Conservation (phyloP, 2,888 invertebrate species). For the Glaucopsyche alexis region DNA sequence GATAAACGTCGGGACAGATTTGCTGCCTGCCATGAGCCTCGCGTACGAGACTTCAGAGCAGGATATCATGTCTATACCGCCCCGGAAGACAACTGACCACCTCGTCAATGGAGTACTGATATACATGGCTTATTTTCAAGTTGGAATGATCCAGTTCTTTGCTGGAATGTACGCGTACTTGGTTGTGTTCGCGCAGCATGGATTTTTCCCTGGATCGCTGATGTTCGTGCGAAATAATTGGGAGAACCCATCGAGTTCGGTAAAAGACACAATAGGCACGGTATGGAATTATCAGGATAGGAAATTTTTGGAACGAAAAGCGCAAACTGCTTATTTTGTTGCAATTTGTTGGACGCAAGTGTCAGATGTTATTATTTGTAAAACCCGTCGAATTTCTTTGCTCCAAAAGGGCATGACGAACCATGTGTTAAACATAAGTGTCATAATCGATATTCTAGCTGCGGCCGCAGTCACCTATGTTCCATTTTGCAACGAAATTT, state of each 20-base stretch:
- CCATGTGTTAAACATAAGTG: conserved; percentile 81
- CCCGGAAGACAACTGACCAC: conserved; percentile 76
- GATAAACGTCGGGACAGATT: conserved; percentile 89
- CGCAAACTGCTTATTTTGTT: conserved; percentile 90
- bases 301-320: conserved; percentile 84
- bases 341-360: conserved; percentile 88
- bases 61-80: conserved; percentile 85
- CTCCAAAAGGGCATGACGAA: conserved; percentile 88
- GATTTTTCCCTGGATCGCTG: conserved; percentile 85
- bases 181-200: conserved; percentile 87
- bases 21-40: conserved; percentile 88
- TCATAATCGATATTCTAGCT: conserved; percentile 82
- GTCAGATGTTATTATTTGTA: conserved; percentile 88
- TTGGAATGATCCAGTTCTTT: conserved; percentile 91
- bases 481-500: conserved; percentile 83
- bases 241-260: conserved; percentile 82
- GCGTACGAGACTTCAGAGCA: conserved; percentile 88
- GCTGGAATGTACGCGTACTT: conserved; percentile 90
- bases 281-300: conserved; percentile 86
- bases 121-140: conserved; percentile 91
- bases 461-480: conserved; percentile 84
- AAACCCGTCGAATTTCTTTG: conserved; percentile 86
- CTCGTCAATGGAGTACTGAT: conserved; percentile 82
- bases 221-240: conserved; percentile 85
- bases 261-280: conserved; percentile 87